Evolutionary conservation across 2,797 vertebrate genomes (phyloP).

Genomic region (Petrocephalus schoutedeni): DNA sequence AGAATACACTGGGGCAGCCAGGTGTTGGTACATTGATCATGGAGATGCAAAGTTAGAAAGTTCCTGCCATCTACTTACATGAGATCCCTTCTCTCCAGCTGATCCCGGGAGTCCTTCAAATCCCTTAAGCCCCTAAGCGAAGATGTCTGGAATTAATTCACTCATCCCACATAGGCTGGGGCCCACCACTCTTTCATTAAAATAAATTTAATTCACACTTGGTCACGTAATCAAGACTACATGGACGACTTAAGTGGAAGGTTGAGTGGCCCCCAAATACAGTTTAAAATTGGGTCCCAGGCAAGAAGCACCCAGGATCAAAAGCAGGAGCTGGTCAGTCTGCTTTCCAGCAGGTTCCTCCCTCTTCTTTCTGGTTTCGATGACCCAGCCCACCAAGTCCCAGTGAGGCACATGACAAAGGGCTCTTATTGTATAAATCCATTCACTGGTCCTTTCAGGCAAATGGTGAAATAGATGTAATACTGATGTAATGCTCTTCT

Average conservation of each 20-base stretch:
- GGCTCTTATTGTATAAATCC: background rate
- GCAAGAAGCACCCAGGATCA: background rate
- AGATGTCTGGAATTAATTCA: constrained; percentile 11
- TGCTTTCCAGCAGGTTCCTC: background rate
- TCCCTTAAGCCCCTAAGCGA: constrained; percentile 77
- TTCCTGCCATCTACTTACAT: constrained; percentile 51
- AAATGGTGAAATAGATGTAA: background rate
- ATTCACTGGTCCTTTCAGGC: background rate
- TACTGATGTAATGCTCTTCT: background rate
- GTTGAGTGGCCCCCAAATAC: background rate
- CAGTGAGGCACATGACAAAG: background rate
- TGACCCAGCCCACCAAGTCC: background rate
- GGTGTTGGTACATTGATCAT: background rate
- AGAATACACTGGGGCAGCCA: background rate
- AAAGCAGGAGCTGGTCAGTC: background rate
- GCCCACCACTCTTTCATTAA: background rate
- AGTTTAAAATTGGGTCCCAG: background rate
- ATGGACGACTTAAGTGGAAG: background rate
- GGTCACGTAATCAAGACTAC: background rate
- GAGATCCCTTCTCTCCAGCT: constrained; percentile 61
- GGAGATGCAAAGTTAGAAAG: background rate
- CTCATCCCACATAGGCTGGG: background rate
- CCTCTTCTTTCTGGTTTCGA: background rate
- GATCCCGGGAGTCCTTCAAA: constrained; percentile 67
- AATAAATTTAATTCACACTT: background rate